Conservation (phyloP, 2,888 invertebrate genomes). For the Erebia epiphron region DNA sequence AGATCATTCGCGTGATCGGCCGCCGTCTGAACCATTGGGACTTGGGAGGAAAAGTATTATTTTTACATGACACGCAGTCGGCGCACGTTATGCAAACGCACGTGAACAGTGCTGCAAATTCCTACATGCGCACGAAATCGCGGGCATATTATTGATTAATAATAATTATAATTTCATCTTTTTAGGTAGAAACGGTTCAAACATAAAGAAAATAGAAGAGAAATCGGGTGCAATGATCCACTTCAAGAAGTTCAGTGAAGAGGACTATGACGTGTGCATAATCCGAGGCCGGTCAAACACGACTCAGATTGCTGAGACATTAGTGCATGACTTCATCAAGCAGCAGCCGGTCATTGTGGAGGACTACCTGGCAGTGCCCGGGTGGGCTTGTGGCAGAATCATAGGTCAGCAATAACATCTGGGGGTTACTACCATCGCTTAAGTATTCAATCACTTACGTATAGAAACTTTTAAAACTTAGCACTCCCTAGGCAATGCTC, state of each 20-base stretch:
- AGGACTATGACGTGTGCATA: constrained; percentile 85
- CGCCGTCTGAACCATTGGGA: no score
- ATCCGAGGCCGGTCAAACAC: constrained; percentile 87
- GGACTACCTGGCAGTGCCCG: constrained; percentile 86
- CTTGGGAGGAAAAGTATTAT: no score
- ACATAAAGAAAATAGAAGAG: constrained; percentile 89
- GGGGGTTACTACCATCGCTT: no score
- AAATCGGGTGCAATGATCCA: constrained; percentile 86
- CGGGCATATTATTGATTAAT: background rate
- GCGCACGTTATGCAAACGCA: no score
- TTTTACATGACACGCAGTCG: no score
- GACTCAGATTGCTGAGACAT: constrained; percentile 87
- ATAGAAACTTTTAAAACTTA: no score
- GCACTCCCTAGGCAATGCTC: no score
- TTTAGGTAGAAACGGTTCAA: constrained; percentile 87
- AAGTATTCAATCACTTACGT: no score
- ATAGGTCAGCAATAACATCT: constrained; percentile 78
- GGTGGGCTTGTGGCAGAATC: constrained; percentile 86
- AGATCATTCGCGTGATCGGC: no score
- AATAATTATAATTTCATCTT: background rate
- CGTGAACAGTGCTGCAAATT: no score
- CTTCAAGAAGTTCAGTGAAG: constrained; percentile 79
- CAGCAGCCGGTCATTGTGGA: constrained; percentile 87
- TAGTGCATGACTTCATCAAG: constrained; percentile 86
- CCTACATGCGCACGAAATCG: no score